Base-by-base conservation (phyloP, 2,888 invertebrate species). In the Nymphalis urticae region DNA sequence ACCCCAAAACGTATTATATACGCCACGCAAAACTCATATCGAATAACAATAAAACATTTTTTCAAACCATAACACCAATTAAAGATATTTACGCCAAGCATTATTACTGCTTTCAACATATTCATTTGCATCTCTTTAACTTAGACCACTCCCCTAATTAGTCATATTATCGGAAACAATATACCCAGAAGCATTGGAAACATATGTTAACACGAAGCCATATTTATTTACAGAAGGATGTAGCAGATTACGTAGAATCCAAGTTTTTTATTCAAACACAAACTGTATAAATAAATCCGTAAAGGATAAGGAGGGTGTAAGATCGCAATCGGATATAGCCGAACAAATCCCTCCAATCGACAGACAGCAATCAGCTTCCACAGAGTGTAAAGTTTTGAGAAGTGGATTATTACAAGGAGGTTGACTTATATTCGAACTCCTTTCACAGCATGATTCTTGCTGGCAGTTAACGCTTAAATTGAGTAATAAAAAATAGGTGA, bases 271-370 rank as follows among this genome's bases (percentile, higher is more conserved):
- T 70, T 62, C 56, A 50, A 62, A 63, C 50, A 64, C 67, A 70
- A 58, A 64, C 67, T 59, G 64, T 62, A 66, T 69, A 73, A 73
- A 73, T 67, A 68, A 67, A 68, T 65, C 64, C 62, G 59, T 24
- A 53, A 54, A 42, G 68, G 66, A 51, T 58, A 69, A 62, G 61
- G 69, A 61, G 72, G 66, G 59, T 64, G 72, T 59, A 65, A 66
- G 71, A 73, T 69, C 66, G 56, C 66, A 63, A 66, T 66, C 70
- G 70, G 68, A 70, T 70, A 66, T 68, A 68, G 32, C 68, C 66
- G 59, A 62, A 68, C 72, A 70, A 62, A 73, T 70, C 72, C 72
- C 70, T 62, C 70, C 64, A 42, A 71, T 69, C 72, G 71, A 68
- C 71, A 69, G 66, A 36, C 24, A 53, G 69, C 66, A 42, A 58